Percentiles rank a stretch among this genome's conserved stretches.
phyloP scores from a whole-genome alignment of 2,888 invertebrate genomes.

The Melanophora roralis region DNA sequence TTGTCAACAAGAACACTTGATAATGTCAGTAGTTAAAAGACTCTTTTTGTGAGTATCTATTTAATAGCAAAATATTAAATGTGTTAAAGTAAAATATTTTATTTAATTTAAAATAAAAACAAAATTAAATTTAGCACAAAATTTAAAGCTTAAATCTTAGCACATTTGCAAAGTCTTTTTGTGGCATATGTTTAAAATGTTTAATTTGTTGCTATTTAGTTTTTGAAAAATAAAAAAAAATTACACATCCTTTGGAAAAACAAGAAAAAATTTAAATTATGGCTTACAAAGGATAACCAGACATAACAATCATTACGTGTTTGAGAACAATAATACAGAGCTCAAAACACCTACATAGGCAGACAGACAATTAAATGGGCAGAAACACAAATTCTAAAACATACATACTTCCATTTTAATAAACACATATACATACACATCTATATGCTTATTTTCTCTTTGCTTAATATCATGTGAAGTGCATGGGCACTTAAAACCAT shows the following conservation, averaged over 20 bases:
- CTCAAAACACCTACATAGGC: background rate
- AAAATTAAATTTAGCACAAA: background rate
- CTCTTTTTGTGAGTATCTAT: too few species aligned
- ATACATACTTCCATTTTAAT: conserved; percentile 4
- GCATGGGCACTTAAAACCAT: conserved; percentile 21
- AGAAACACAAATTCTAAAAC: background rate
- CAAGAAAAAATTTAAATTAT: conserved; percentile 29
- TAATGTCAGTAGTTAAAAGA: too few species aligned
- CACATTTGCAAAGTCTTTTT: background rate
- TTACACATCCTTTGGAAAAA: background rate
- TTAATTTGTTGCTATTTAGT: conserved; percentile 40
- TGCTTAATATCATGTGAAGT: conserved; percentile 23
- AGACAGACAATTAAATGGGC: background rate
- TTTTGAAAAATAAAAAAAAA: background rate
- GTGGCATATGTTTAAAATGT: conserved; percentile 14
- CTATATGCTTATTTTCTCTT: too few species aligned
- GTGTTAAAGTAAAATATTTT: too few species aligned
- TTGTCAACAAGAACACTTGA: too few species aligned
- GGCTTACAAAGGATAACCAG: conserved; percentile 38
- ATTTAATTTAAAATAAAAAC: background rate
- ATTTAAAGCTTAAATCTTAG: too few species aligned
- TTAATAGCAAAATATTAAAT: too few species aligned
- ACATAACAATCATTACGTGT: conserved; percentile 34
- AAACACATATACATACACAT: background rate
- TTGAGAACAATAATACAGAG: conserved; percentile 16